Conservation (phyloP, 2,797 vertebrate species). For the Pseudomugil tenellus region DNA sequence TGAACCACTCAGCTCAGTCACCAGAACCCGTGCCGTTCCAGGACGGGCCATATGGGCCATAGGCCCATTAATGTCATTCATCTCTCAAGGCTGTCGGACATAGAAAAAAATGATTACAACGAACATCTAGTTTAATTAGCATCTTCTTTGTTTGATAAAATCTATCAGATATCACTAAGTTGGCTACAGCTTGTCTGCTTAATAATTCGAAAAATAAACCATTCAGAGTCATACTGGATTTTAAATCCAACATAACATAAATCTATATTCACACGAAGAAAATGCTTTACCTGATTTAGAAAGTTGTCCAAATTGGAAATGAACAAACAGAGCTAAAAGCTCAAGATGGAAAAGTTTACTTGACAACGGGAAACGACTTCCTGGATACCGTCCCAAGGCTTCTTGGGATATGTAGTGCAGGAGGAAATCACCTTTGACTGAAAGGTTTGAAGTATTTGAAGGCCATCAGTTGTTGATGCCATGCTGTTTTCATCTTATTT, state of each 20-base stretch:
- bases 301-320: constrained; percentile 15
- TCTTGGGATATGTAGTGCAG: constrained; percentile 78
- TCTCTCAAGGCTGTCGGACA: constrained; percentile 48
- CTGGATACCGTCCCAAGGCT: constrained; percentile 77
- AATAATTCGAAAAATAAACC: not conserved
- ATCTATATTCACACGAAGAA: not conserved
- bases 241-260: not conserved
- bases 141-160: not conserved
- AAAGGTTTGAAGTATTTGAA: not conserved
- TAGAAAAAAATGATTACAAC: not conserved
- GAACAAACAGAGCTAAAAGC: constrained; percentile 7
- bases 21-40: constrained; percentile 74
- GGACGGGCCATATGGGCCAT: constrained; percentile 48
- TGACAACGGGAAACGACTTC: constrained; percentile 79
- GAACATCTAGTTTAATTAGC: not conserved
- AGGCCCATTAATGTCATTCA: constrained; percentile 52
- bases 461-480: too few species aligned
- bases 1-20: constrained; percentile 83
- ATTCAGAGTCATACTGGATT: not conserved
- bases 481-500: not conserved
- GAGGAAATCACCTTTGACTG: not conserved
- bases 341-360: constrained; percentile 74
- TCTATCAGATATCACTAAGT: not conserved
- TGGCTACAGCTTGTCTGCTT: not conserved
- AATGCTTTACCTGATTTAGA: constrained; percentile 13